Evolutionary conservation across 2,113 vertebrate species (phyloP).

Genomic region (Plecturocebus donacophilus): DNA sequence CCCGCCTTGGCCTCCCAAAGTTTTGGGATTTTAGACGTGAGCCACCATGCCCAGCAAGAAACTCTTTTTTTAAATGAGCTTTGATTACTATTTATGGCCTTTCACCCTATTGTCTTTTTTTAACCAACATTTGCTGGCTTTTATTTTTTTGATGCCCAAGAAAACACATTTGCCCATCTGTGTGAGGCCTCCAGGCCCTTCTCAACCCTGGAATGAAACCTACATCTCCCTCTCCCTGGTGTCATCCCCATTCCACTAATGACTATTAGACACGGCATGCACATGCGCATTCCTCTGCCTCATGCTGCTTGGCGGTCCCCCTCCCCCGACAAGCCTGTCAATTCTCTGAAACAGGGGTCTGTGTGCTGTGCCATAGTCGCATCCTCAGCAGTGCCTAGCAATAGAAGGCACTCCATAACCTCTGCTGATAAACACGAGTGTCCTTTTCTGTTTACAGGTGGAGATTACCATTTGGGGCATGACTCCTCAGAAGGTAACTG

Average conservation of each 20-base stretch:
- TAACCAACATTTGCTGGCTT: not conserved
- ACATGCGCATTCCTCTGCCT: accelerated
- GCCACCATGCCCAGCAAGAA: no score
- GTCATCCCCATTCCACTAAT: accelerated
- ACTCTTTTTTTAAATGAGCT: no score
- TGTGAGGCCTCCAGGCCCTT: not conserved
- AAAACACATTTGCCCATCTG: not conserved
- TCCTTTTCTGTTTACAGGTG: not conserved
- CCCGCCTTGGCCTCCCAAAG: no score
- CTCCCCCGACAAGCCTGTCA: accelerated
- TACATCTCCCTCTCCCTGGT: accelerated
- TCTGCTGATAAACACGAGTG: accelerated
- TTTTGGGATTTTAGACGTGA: not conserved
- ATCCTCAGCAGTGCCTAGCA: accelerated
- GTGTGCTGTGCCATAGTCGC: accelerated
- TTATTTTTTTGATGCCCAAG: not conserved
- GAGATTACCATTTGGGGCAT: not conserved
- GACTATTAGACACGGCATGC: accelerated
- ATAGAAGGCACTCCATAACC: accelerated
- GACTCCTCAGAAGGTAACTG: not conserved
- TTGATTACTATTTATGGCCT: not conserved
- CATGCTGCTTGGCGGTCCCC: accelerated
- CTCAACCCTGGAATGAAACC: no score
- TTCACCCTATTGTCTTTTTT: not conserved
- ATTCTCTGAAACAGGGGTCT: accelerated